A percentile compares a stretch with the other conserved stretches of the same genome.
Conservation (phyloP, 2,797 vertebrate genomes). For the Uromys caudimaculatus region DNA sequence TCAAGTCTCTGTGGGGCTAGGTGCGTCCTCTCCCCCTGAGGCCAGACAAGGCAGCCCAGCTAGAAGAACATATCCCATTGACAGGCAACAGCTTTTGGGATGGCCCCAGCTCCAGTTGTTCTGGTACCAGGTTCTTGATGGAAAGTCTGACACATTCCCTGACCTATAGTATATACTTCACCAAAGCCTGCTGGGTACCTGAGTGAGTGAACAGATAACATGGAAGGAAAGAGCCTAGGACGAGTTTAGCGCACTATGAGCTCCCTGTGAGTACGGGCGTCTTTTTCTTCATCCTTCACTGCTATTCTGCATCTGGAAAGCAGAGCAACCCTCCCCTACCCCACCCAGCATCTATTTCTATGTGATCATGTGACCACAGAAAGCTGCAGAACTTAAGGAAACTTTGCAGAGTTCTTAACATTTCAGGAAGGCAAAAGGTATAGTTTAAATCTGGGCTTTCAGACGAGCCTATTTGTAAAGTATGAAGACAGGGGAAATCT, state of each 20-base stretch:
- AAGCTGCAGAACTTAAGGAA: neutral
- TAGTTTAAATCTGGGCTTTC: neutral
- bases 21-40: neutral
- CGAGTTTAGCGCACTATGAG: neutral
- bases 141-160: neutral
- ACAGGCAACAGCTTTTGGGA: neutral
- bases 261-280: neutral
- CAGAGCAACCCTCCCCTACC: neutral
- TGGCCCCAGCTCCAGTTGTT: neutral
- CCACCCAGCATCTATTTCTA: neutral
- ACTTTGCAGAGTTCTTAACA: constrained; percentile 47
- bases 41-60: neutral
- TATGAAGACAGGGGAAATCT: neutral
- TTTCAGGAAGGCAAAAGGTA: neutral
- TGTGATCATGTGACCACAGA: neutral
- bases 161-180: neutral
- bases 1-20: neutral
- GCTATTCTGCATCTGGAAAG: constrained; percentile 12
- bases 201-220: neutral
- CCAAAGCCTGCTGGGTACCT: neutral
- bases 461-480: constrained; percentile 9
- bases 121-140: neutral
- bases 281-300: neutral
- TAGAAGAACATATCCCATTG: neutral
- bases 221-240: too few species aligned